Base-by-base conservation (phyloP, 2,888 invertebrate genomes). In the Petrophora chlorosata region DNA sequence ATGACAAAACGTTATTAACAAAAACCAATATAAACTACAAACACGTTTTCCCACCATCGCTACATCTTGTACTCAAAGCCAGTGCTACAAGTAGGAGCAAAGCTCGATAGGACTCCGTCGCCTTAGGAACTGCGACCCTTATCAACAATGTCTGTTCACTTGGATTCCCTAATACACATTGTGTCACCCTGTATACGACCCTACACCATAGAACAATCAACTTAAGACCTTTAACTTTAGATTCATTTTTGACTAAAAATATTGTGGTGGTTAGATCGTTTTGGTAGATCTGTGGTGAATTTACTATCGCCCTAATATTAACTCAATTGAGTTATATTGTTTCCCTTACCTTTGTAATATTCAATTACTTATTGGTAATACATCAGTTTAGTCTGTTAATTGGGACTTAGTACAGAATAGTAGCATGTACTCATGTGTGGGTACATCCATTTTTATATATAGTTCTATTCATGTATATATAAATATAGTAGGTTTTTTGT, bases 91-190 rank as follows among this genome's bases (percentile, higher is more conserved):
- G 73, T 72, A 73, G 70, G 60, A 80, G 74, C 73, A 76, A 79
- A 77, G 75, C 72, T 76, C 76, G 76, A 80, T 79, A 80, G 78
- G 70, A 74, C 73, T 67, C 76, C 71, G 74, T 77, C 75, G 80
- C 81, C 83, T 79, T 77, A 79, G 80, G 79, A 82, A 67, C 76
- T 76, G 74, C 70, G 79, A 86, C 87, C 87, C 86, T 85, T 86
- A 85, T 86, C 86, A 87, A 84, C 83, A 77, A 73, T 73, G 77
- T 76, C 74, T 74, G 65, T 71, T 73, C 73, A 76, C 79, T 81
- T 63, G 67, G 71, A 79, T 78, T 79, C 79, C 77, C 63, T 76
- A 75, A 79, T 78, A 81, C 76, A 79, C 75, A 76, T 69, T 73
- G 75, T 73, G 73, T 71, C 79, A 79, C 61, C 73, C 62, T 52